phyloP scores from a whole-genome alignment of 2,888 invertebrate species.

The Leuctra nigra region DNA sequence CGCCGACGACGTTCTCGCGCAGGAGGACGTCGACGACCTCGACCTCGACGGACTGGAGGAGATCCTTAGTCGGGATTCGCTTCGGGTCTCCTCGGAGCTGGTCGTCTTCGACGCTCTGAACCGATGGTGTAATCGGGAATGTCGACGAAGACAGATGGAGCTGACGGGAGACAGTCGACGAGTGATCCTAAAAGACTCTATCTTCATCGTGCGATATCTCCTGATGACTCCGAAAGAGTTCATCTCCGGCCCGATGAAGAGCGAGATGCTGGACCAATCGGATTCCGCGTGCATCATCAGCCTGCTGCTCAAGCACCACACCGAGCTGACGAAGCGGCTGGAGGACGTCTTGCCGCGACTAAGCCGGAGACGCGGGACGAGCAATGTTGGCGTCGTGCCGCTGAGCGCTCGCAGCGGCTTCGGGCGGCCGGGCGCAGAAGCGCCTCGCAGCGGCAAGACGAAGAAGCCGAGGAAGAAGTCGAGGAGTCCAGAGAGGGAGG shows the following conservation, averaged over 20 bases:
- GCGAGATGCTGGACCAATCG: slow-evolving; percentile 47
- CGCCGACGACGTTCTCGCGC: slow-evolving; percentile 48
- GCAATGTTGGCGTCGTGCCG: not conserved
- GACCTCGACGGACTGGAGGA: slow-evolving; percentile 55
- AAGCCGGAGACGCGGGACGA: slow-evolving; percentile 41
- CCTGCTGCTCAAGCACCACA: slow-evolving; percentile 30
- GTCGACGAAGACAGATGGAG: slow-evolving; percentile 46
- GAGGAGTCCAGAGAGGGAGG: slow-evolving; percentile 35
- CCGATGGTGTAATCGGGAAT: slow-evolving; percentile 53
- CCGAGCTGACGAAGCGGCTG: slow-evolving; percentile 39
- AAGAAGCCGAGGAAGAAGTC: not conserved
- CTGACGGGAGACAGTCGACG: slow-evolving; percentile 47
- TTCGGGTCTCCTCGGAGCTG: slow-evolving; percentile 55
- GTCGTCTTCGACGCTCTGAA: slow-evolving; percentile 47
- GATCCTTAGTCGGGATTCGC: slow-evolving; percentile 59
- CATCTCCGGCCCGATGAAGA: slow-evolving; percentile 49
- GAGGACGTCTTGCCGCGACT: slow-evolving; percentile 46
- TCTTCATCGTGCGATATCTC: slow-evolving; percentile 56
- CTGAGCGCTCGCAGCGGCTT: slow-evolving; percentile 1
- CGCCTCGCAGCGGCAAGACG: not conserved
- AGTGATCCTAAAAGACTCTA: slow-evolving; percentile 43
- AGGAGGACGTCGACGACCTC: slow-evolving; percentile 54
- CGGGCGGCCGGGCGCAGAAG: not conserved
- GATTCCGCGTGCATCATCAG: slow-evolving; percentile 41
- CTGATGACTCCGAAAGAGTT: slow-evolving; percentile 59